A percentile compares a stretch with the other conserved stretches of the same genome.
These are phyloP conservation scores for Bergia puertoricense DNA, from an alignment of 92 coral and sea anemone species.

Conservation along the genomic window DNA sequence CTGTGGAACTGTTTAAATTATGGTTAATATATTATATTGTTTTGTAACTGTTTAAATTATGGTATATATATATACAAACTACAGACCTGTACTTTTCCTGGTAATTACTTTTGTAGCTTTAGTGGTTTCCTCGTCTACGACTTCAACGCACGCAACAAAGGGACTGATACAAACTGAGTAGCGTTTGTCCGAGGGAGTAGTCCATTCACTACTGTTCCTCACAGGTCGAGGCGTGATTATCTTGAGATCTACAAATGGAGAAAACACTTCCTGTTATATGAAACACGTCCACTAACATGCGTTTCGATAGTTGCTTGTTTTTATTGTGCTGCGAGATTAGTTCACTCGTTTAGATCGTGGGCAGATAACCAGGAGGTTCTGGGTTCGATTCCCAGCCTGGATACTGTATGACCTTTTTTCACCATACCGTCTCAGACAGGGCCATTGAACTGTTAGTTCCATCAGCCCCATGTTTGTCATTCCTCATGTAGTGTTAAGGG, in stretches of 20 bases:
- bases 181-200: slow-evolving; percentile 53
- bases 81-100: not conserved
- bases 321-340: no score
- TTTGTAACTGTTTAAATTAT: not conserved
- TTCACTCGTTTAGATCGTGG: no score
- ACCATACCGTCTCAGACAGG: no score
- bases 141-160: slow-evolving; percentile 81
- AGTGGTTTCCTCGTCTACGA: slow-evolving; percentile 27
- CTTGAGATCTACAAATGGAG: slow-evolving; percentile 43
- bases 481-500: not conserved
- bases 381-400: no score
- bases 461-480: not conserved
- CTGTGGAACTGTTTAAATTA: not conserved
- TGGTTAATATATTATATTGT: not conserved
- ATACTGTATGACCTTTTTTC: no score
- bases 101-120: not conserved
- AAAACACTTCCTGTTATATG: not conserved
- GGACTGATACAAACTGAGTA: slow-evolving; percentile 78
- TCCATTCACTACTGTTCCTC: slow-evolving; percentile 63
- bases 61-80: no score
- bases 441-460: not conserved
- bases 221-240: slow-evolving; percentile 37
- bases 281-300: not conserved
- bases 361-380: no score
- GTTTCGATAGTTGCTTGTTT: no score